Evolutionary conservation across 2,888 invertebrate genomes (phyloP).

Genomic region (Harpalus rubripes): DNA sequence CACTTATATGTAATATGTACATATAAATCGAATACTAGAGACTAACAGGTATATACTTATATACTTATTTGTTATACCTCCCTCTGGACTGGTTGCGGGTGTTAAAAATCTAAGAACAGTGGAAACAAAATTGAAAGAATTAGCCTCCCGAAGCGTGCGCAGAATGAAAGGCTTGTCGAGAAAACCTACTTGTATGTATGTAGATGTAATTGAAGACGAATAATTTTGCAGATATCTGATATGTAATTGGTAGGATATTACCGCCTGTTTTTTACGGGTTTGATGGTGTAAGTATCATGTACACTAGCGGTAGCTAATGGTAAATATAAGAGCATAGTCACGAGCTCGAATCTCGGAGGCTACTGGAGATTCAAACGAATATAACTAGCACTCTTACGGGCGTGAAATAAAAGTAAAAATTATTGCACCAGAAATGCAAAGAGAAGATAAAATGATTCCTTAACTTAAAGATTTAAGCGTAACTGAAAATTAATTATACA

Average conservation of each 20-base stretch:
- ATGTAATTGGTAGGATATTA: background rate
- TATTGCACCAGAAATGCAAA: too few relatives aligned
- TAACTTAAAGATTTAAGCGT: too few relatives aligned
- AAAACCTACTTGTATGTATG: background rate
- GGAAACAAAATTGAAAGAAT: background rate
- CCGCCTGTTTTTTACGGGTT: background rate
- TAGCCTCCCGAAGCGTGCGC: background rate
- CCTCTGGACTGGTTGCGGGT: background rate
- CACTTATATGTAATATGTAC: too few relatives aligned
- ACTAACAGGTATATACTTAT: background rate
- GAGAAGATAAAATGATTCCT: too few relatives aligned
- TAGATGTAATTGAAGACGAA: slow-evolving; percentile 6
- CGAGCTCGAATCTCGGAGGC: background rate
- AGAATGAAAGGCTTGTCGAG: background rate
- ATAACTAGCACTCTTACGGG: background rate
- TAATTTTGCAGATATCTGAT: background rate
- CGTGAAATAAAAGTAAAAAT: too few relatives aligned
- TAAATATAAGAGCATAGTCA: background rate
- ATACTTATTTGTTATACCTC: background rate
- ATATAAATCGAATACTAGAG: background rate
- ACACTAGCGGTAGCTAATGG: background rate
- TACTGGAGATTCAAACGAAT: background rate
- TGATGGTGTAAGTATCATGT: slow-evolving; percentile 5
- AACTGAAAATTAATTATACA: too few relatives aligned
- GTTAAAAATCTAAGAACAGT: background rate